Conservation (phyloP, 2,797 vertebrate species). For the Discoglossus pictus region DNA sequence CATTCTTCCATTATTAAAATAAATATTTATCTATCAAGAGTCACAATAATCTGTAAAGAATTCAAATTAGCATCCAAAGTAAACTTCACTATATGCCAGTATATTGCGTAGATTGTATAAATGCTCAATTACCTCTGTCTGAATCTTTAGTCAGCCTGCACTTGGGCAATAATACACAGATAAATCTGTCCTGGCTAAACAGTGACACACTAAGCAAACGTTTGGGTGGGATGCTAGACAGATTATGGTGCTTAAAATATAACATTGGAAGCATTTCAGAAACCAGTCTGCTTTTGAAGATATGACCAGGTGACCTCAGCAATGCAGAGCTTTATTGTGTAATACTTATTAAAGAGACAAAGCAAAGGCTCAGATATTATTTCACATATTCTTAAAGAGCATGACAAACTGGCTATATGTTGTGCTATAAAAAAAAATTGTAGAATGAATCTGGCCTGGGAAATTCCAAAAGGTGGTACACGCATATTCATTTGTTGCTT, state of each 20-base stretch:
- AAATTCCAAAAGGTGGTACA: too few relatives aligned
- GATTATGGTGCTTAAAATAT: background rate
- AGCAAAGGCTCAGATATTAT: too few relatives aligned
- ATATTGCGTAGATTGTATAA: conserved; percentile 5
- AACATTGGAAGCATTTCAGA: too few relatives aligned
- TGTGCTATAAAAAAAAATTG: too few relatives aligned
- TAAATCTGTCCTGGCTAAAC: conserved; percentile 9
- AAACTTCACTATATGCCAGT: conserved; percentile 2
- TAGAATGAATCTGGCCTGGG: too few relatives aligned
- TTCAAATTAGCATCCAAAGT: conserved; percentile 9
- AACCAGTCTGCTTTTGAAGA: too few relatives aligned
- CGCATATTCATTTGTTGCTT: too few relatives aligned
- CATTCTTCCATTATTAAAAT: too few relatives aligned
- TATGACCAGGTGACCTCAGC: background rate
- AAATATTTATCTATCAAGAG: background rate
- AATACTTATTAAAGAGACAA: too few relatives aligned
- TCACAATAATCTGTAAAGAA: conserved; percentile 8
- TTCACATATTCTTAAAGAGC: too few relatives aligned
- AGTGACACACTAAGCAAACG: conserved; percentile 3
- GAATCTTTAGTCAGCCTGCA: background rate
- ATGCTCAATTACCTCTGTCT: conserved; percentile 1
- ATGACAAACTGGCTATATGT: too few relatives aligned
- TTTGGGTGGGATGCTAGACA: conserved; percentile 1
- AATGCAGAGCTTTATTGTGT: too few relatives aligned
- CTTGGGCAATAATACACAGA: background rate